Percentiles rank a stretch among this genome's conserved stretches.
Conservation (phyloP, 2,888 invertebrate genomes). For the Acanthopleura granulata region DNA sequence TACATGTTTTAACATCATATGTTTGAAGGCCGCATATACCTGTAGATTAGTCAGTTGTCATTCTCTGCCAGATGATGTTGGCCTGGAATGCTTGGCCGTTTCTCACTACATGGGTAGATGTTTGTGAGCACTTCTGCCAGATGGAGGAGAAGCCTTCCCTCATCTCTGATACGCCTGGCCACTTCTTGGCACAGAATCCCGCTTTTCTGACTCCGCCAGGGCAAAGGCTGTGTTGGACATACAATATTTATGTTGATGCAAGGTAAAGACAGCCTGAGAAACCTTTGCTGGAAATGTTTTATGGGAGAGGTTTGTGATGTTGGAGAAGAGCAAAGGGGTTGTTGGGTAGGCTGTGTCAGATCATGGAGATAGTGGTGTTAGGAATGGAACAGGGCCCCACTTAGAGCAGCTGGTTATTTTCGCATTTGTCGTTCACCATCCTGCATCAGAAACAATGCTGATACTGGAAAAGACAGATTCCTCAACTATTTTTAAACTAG, state of each 20-base stretch:
- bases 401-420: neutral
- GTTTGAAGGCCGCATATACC: no score
- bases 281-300: neutral
- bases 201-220: no score
- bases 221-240: neutral
- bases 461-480: neutral
- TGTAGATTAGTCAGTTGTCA: no score
- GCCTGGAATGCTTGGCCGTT: no score
- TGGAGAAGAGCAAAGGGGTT: neutral
- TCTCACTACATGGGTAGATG: no score
- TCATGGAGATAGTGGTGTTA: neutral
- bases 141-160: no score
- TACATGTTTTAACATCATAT: no score
- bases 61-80: no score
- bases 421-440: conserved; percentile 2
- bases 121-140: no score
- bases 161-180: no score
- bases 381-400: neutral
- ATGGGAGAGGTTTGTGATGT: neutral
- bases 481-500: neutral
- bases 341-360: neutral
- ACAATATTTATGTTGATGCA: conserved; percentile 2
- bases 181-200: no score
- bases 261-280: neutral
- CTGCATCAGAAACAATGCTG: neutral